A percentile compares a stretch with the other conserved stretches of the same genome.
phyloP scores from a whole-genome alignment of 2,888 invertebrate species.

The Synanthedon myopaeformis region DNA sequence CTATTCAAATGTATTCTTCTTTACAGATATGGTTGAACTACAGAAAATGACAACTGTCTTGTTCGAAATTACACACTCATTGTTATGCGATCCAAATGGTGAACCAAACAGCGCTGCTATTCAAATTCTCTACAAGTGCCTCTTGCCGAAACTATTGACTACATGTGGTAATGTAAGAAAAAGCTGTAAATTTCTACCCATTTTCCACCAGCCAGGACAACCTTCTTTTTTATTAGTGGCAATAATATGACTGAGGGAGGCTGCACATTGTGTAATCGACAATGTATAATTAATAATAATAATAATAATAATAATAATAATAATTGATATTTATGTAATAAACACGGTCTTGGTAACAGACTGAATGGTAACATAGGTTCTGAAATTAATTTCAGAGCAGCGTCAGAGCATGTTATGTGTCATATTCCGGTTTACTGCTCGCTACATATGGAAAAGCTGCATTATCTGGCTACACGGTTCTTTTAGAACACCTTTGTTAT shows the following conservation, averaged over 20 bases:
- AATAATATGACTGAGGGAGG: too few relatives aligned
- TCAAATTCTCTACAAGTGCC: constrained; percentile 43
- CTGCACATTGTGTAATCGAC: too few relatives aligned
- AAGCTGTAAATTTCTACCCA: neutral
- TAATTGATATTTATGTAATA: too few relatives aligned
- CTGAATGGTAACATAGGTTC: neutral
- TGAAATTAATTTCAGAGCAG: constrained; percentile 29
- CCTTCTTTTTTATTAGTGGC: too few relatives aligned
- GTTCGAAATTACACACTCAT: constrained; percentile 46
- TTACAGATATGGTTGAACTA: constrained; percentile 50
- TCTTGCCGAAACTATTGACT: constrained; percentile 47
- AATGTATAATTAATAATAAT: too few relatives aligned
- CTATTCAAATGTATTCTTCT: neutral
- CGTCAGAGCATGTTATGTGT: constrained; percentile 51
- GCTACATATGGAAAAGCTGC: constrained; percentile 44
- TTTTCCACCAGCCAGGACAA: too few relatives aligned
- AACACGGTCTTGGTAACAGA: too few relatives aligned
- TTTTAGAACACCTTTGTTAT: constrained; percentile 53
- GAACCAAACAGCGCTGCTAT: constrained; percentile 35
- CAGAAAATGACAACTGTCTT: constrained; percentile 33
- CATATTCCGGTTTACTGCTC: constrained; percentile 47
- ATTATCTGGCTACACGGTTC: constrained; percentile 32
- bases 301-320: too few relatives aligned
- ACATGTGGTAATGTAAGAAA: constrained; percentile 43
- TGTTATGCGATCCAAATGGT: constrained; percentile 28